Conservation (phyloP, 2,888 invertebrate genomes). For the Notodonta ziczac region DNA sequence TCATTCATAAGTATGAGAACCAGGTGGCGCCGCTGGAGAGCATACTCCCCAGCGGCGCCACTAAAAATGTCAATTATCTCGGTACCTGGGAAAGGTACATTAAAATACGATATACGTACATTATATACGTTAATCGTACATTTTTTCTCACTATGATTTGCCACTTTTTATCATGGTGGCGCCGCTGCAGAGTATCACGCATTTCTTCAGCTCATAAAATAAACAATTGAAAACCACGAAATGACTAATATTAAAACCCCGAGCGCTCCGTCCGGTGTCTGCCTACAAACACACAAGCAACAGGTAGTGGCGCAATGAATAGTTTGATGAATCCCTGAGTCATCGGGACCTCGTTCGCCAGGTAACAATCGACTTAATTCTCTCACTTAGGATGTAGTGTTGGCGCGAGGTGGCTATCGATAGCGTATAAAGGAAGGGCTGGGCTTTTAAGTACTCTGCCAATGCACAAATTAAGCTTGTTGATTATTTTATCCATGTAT, state of each 20-base stretch:
- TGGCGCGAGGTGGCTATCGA: constrained; percentile 7
- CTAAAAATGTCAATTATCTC: no score
- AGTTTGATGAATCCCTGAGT: constrained; percentile 13
- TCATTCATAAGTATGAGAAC: no score
- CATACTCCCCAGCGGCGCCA: no score
- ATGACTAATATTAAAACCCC: constrained; percentile 5
- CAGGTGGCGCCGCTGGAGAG: no score
- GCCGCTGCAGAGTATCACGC: no score
- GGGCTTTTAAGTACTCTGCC: neutral
- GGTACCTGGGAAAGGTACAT: no score
- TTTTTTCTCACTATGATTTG: no score
- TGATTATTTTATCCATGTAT: no score
- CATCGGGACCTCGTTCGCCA: constrained; percentile 2
- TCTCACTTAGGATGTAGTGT: neutral
- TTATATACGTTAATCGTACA: no score
- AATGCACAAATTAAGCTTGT: no score
- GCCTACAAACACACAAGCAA: constrained; percentile 4
- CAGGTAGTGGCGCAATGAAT: constrained; percentile 13
- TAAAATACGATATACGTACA: no score
- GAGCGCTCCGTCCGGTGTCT: neutral
- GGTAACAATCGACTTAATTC: constrained; percentile 7
- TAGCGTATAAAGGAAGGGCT: neutral
- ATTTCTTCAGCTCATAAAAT: constrained; percentile 1
- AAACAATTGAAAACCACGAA: neutral
- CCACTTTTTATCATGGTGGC: no score